Conservation (phyloP, 2,888 invertebrate species). For the Pyralis farinalis region DNA sequence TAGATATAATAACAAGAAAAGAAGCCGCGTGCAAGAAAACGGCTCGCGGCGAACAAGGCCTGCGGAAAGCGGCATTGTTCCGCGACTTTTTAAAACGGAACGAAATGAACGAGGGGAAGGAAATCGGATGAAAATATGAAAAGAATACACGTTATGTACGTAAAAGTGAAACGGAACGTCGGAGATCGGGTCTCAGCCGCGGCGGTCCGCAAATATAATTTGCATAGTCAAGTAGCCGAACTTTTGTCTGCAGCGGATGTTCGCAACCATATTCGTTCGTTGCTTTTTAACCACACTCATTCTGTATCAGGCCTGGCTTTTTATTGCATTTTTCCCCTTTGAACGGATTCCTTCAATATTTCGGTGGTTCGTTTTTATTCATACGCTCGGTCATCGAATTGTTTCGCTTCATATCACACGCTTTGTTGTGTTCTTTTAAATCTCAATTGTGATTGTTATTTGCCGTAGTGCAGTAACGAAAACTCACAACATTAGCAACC, state of each 20-base stretch:
- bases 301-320: slow-evolving; percentile 68
- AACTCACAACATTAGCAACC: neutral
- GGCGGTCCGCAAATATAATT: slow-evolving; percentile 81
- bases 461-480: slow-evolving; percentile 2
- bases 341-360: slow-evolving; percentile 80
- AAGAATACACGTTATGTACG: slow-evolving; percentile 76
- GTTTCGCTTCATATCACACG: slow-evolving; percentile 67
- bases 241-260: slow-evolving; percentile 78
- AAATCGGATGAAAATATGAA: slow-evolving; percentile 81
- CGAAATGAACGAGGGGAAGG: slow-evolving; percentile 77
- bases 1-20: slow-evolving; percentile 72
- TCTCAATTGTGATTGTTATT: slow-evolving; percentile 22
- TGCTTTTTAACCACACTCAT: slow-evolving; percentile 77
- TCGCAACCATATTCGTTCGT: slow-evolving; percentile 78
- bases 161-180: slow-evolving; percentile 77
- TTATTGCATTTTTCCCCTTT: slow-evolving; percentile 80
- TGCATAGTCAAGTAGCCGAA: slow-evolving; percentile 80
- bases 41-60: slow-evolving; percentile 75
- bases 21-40: slow-evolving; percentile 72
- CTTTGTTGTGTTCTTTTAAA: slow-evolving; percentile 53
- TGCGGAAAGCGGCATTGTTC: slow-evolving; percentile 76
- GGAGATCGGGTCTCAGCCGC: slow-evolving; percentile 73
- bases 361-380: slow-evolving; percentile 77
- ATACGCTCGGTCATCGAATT: slow-evolving; percentile 74
- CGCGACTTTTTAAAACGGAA: slow-evolving; percentile 75